phyloP scores from a whole-genome alignment of 2,888 invertebrate species.

The Pseudococcus viburni region DNA sequence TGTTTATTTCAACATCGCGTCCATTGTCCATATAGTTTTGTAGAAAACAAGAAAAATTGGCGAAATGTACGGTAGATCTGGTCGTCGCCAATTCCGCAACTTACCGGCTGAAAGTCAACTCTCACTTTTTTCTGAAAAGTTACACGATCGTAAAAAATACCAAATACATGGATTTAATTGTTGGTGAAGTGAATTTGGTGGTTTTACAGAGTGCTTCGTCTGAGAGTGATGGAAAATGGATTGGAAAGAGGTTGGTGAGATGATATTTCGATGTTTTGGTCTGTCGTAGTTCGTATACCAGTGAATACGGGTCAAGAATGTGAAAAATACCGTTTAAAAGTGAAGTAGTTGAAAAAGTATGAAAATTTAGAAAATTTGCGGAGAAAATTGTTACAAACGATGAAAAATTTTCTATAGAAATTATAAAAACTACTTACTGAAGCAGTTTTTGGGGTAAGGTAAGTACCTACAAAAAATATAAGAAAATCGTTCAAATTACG shows the following conservation, averaged over 20 bases:
- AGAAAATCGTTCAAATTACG: background rate
- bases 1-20: constrained; percentile 36
- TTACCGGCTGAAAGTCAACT: background rate
- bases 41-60: constrained; percentile 4
- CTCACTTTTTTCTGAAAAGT: constrained; percentile 20
- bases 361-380: background rate
- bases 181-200: background rate
- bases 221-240: background rate
- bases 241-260: background rate
- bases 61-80: background rate
- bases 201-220: background rate
- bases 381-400: background rate
- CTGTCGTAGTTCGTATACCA: background rate
- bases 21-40: constrained; percentile 1
- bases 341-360: background rate
- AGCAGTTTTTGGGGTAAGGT: background rate
- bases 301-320: no score
- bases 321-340: no score
- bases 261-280: background rate
- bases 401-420: background rate
- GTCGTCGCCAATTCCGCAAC: background rate
- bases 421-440: background rate
- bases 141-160: constrained; percentile 40
- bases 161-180: background rate
- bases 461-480: no score